Base-by-base conservation (phyloP, 92 coral and sea anemone species). In the Pocillopora grandis region DNA sequence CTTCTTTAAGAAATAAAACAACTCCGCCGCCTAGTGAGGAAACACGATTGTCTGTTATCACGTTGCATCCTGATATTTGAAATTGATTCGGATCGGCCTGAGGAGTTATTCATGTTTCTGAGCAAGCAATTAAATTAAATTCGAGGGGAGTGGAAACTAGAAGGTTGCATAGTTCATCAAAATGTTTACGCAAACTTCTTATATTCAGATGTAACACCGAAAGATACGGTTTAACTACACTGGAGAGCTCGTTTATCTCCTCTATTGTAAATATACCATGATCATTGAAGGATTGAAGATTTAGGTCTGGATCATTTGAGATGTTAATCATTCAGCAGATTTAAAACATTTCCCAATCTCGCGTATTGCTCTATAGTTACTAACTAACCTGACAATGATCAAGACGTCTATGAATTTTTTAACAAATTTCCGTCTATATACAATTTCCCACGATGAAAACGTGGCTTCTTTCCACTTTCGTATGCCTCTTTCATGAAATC, bases 21-120 rank as follows among this genome's bases (percentile, higher is more conserved):
- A 77, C 88, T 76, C 83, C 88, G 75, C 83, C 87, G 75, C 87
- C 67, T 84, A 81, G 62, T 65, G 80, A 84, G 52, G 42, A 75
- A 70, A 58, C 75, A 73, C 87, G 80, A 62, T 83, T 75, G 72
- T 83, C 87, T 23, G 80, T 83, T 83, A 83, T 83, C 69, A 72
- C 59, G 74, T 83, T 70, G 78, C 76, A 83, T 35, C 52, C 87
- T 37, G 80, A 61, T 18, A 83, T 74, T 83, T 83, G 80, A 16
- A 64, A 36, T 71, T 75, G 42, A 23, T 68, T 49, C 52, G 49
- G 75, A 72, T 67, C 85, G 67, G 66, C 71, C 42, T 52, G 66
- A 66, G 77, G 67, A 61, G 64, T 84, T 49, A 76, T 78, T 83
- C 78, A 85, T 76, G 88, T 76, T 85, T 85, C 72, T 1, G 84